Conservation (phyloP, 2,797 vertebrate genomes). For the Galagoides demidoff region DNA sequence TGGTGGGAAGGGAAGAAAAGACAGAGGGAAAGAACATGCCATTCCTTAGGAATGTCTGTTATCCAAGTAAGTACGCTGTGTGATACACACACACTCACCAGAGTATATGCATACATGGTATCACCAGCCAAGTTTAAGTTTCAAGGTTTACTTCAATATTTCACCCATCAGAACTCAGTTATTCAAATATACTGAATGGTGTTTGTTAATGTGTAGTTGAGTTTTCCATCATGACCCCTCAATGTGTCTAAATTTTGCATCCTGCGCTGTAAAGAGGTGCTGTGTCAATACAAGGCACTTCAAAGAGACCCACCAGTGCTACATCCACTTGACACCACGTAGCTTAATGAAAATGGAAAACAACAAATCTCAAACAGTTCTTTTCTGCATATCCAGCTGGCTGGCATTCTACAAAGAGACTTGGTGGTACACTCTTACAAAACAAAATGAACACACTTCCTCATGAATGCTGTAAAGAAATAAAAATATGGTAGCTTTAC, state of each 20-base stretch:
- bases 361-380: constrained; percentile 47
- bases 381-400: constrained; percentile 49
- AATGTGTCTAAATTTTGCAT: constrained; percentile 35
- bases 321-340: constrained; percentile 56
- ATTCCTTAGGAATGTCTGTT: constrained; percentile 45
- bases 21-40: neutral
- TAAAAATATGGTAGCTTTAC: neutral
- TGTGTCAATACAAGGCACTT: constrained; percentile 47
- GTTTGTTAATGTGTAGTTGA: neutral
- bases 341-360: constrained; percentile 64
- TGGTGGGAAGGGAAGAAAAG: neutral
- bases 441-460: constrained; percentile 31
- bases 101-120: neutral
- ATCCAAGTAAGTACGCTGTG: constrained; percentile 43
- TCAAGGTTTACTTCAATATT: constrained; percentile 66
- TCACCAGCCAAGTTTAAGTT: constrained; percentile 66
- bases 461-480: constrained; percentile 46
- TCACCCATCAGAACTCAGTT: constrained; percentile 48
- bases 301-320: constrained; percentile 49
- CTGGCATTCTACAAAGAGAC: constrained; percentile 11
- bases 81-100: constrained; percentile 33
- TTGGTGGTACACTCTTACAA: constrained; percentile 47
- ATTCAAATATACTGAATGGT: constrained; percentile 64
- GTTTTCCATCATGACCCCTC: constrained; percentile 35
- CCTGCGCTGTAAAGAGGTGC: neutral